Evolutionary conservation across 2,888 invertebrate genomes (phyloP).

Genomic region (Smittia aterrima): DNA sequence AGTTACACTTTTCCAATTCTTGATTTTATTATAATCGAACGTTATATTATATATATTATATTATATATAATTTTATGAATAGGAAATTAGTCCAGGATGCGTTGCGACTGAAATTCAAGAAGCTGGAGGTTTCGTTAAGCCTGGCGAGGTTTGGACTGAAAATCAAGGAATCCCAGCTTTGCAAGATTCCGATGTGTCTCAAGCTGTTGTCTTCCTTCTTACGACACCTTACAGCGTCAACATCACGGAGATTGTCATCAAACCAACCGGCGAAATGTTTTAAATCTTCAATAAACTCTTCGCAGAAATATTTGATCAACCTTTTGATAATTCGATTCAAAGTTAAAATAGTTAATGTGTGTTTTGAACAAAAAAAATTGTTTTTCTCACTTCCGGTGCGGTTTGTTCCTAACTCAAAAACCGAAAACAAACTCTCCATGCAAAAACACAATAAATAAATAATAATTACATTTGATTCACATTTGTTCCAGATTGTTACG

Average conservation of each 20-base stretch:
- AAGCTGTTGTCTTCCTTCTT: conserved; percentile 50
- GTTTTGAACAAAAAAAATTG: too few species aligned
- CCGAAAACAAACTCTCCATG: not conserved
- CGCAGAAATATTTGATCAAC: too few species aligned
- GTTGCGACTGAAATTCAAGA: conserved; percentile 54
- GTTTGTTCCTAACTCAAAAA: not conserved
- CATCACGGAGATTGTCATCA: conserved; percentile 50
- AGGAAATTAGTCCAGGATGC: conserved; percentile 49
- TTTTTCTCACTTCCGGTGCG: conserved; percentile 16
- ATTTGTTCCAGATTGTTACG: conserved; percentile 30
- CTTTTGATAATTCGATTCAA: too few species aligned
- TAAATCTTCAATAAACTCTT: too few species aligned
- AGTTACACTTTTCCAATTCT: not conserved
- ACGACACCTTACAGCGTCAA: conserved; percentile 49
- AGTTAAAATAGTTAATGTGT: too few species aligned
- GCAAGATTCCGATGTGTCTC: conserved; percentile 44
- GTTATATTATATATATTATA: too few species aligned
- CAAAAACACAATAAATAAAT: conserved; percentile 10
- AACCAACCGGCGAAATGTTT: conserved; percentile 48
- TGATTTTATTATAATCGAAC: too few species aligned
- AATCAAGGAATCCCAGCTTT: not conserved
- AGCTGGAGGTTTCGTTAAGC: conserved; percentile 44
- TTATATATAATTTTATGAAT: too few species aligned
- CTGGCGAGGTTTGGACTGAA: not conserved
- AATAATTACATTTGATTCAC: conserved; percentile 32